Base-by-base conservation (phyloP, 2,888 invertebrate genomes). In the Therioaphis trifolii region DNA sequence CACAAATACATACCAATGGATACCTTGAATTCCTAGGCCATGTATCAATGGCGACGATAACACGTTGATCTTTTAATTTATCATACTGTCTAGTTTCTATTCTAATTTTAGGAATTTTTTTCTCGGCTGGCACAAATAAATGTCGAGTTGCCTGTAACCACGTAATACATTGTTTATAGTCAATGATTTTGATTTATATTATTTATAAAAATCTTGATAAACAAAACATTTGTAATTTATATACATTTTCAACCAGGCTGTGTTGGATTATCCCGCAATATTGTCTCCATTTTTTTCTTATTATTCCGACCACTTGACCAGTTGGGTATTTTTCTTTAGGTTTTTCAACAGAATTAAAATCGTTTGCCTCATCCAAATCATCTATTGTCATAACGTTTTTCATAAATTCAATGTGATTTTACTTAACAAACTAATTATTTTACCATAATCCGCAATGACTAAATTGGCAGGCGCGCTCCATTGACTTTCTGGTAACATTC, bases 11-110 rank as follows among this genome's bases (percentile, higher is more conserved):
- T 88, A 92, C 92, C 88, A 94, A 91, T 0, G 98, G 98, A 89
- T 97, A 97, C 79, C 96, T 92, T 2, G 97, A 97, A 88, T 94
- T 93, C 77, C 95, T 90, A 0, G 98, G 98, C 99, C 99, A 99
- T 4, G 94, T 94, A 90, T 99, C 99, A 61, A 99, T 95, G 0
- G 97, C 95, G 0, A 99, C 98, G 18, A 99, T 93, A 71, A 99
- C 95, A 84, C 98, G 92, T 88, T 98, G 96, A 52, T 93, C 92
- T 24, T 92, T 92, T 80, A 98, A 90, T 84, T 92, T 90, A 80
- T 94, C 94, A 0, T 96, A 93, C 89, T 98, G 98, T 1, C 98
- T 91, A 0, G 98, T 99, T 89, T 99, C 98, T 78, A 99, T 96
- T 46, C 98, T 92, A 66, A 99, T 95, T 88, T 96, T 95, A 0